A percentile compares a stretch with the other conserved stretches of the same genome.
Conservation (phyloP, 2,797 vertebrate genomes). For the Xiphophorus birchmanni region DNA sequence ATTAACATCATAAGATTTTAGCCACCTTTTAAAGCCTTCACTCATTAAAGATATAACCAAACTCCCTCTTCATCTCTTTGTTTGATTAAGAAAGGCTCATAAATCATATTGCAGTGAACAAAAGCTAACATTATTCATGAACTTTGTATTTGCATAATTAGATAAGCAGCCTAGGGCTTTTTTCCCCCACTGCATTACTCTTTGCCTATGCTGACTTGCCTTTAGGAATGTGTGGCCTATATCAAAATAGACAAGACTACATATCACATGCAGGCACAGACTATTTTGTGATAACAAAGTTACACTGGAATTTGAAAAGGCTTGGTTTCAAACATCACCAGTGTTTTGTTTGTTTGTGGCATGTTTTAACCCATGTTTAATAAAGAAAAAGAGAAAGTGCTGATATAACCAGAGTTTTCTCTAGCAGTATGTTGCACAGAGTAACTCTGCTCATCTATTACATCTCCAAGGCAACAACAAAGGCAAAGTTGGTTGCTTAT, state of each 20-base stretch:
- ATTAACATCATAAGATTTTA: slow-evolving; percentile 16
- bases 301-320: neutral
- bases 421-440: neutral
- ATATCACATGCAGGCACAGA: neutral
- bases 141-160: slow-evolving; percentile 75
- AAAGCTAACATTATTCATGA: slow-evolving; percentile 74
- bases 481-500: neutral
- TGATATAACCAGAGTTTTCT: neutral
- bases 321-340: neutral
- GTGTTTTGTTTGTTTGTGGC: neutral
- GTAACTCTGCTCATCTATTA: neutral
- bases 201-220: slow-evolving; percentile 12
- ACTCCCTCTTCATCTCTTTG: slow-evolving; percentile 27
- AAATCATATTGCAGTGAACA: slow-evolving; percentile 64
- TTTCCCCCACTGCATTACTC: slow-evolving; percentile 16
- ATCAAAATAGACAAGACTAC: slow-evolving; percentile 17
- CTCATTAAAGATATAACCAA: slow-evolving; percentile 17
- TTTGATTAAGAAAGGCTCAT: slow-evolving; percentile 60
- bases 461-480: neutral
- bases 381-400: neutral
- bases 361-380: neutral
- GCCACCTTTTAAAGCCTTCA: slow-evolving; percentile 19
- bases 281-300: neutral
- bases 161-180: slow-evolving; percentile 56
- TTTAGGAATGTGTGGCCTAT: slow-evolving; percentile 1